A percentile compares a stretch with the other conserved stretches of the same genome.
Evolutionary conservation across 2,113 vertebrate species (phyloP).

Genomic region (Chionodraco myersi): DNA sequence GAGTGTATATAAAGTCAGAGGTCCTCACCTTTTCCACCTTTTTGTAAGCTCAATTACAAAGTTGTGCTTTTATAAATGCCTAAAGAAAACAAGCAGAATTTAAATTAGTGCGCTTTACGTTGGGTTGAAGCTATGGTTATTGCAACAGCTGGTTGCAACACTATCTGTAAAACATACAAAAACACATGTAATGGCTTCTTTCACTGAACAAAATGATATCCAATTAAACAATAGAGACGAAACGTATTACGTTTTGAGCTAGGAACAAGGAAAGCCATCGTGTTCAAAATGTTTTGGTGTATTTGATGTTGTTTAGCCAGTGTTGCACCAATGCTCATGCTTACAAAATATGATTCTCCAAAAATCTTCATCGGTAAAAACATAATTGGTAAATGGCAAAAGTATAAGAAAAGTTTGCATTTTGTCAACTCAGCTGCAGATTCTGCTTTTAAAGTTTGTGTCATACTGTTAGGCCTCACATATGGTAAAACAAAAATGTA

Average conservation of each 20-base stretch:
- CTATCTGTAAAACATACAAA: background rate
- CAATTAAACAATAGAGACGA: background rate
- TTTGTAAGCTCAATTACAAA: background rate
- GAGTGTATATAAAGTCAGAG: background rate
- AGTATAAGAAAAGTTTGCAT: background rate
- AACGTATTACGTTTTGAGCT: background rate
- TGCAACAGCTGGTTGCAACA: too few species aligned
- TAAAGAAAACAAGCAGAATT: background rate
- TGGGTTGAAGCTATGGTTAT: background rate
- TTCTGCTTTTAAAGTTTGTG: background rate
- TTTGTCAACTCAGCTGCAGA: background rate
- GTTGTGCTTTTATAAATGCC: background rate
- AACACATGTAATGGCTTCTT: background rate
- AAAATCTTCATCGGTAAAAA: background rate
- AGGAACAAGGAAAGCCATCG: background rate
- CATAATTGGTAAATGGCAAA: background rate
- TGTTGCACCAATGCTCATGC: background rate
- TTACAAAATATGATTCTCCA: background rate
- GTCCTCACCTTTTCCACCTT: background rate
- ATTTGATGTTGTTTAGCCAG: background rate
- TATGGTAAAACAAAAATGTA: background rate
- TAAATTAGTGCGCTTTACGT: background rate
- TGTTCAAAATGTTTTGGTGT: background rate
- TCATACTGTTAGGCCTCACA: background rate
- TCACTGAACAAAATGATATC: background rate